phyloP scores from a whole-genome alignment of 2,888 invertebrate genomes.

The Conomelus anceps region DNA sequence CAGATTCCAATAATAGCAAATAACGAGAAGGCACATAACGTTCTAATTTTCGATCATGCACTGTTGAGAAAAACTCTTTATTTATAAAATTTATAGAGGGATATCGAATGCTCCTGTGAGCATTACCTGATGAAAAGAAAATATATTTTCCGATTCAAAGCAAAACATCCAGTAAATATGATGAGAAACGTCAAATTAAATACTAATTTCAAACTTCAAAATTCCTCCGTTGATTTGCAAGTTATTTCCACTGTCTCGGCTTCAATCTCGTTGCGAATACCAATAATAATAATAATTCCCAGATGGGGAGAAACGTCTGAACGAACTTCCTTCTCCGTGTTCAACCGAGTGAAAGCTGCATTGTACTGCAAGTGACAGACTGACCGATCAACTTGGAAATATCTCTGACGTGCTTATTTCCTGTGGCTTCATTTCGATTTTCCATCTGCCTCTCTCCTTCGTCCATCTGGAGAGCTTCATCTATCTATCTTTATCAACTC shows the following conservation, averaged over 20 bases:
- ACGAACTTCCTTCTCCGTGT: not conserved
- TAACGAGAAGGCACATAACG: too few species aligned
- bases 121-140: too few species aligned
- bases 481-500: not conserved
- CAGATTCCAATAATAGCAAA: too few species aligned
- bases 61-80: too few species aligned
- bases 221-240: not conserved
- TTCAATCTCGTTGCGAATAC: not conserved
- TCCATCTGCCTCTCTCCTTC: not conserved
- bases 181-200: not conserved
- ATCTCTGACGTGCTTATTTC: not conserved
- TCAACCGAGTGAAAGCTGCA: not conserved
- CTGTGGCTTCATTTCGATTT: not conserved
- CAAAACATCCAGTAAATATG: not conserved
- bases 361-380: not conserved
- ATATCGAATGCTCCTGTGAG: too few species aligned
- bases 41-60: too few species aligned
- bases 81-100: too few species aligned
- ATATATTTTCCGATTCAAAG: too few species aligned
- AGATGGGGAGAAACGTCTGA: not conserved
- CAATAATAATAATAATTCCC: not conserved
- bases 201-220: too few species aligned
- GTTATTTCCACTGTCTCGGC: not conserved
- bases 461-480: not conserved
- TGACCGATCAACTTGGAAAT: not conserved